phyloP scores from a whole-genome alignment of 2,113 vertebrate species.

The Indicator indicator region DNA sequence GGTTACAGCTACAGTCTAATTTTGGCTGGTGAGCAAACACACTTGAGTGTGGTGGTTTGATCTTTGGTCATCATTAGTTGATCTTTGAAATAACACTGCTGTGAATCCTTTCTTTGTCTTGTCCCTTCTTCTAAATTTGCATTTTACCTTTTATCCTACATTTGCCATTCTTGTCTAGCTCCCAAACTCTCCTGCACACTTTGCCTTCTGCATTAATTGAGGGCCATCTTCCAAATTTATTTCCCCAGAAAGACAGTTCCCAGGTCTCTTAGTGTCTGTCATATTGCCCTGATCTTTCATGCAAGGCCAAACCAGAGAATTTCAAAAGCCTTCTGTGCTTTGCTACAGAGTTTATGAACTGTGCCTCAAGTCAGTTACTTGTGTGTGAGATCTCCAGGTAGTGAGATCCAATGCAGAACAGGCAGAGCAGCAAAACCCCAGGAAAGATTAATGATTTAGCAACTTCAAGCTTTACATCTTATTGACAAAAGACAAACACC shows the following conservation, averaged over 20 bases:
- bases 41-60: constrained; percentile 35
- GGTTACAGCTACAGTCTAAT: constrained; percentile 66
- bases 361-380: not conserved
- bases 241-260: not conserved
- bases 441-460: not conserved
- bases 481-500: not conserved
- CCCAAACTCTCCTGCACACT: not conserved
- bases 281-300: not conserved
- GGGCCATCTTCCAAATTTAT: not conserved
- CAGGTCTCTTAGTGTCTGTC: not conserved
- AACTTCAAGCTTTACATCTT: not conserved
- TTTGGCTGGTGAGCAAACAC: constrained; percentile 71
- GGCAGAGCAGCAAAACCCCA: not conserved
- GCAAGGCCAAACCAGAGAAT: not conserved
- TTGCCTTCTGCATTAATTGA: not conserved
- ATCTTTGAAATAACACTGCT: not conserved
- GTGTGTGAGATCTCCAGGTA: not conserved
- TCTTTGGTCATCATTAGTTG: constrained; percentile 33
- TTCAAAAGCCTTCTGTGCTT: not conserved
- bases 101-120: not conserved
- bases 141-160: not conserved
- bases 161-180: not conserved
- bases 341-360: not conserved
- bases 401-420: not conserved
- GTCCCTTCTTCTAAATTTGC: not conserved